Conservation (phyloP, 1,140 invertebrate species). For the Argopecten irradians region DNA sequence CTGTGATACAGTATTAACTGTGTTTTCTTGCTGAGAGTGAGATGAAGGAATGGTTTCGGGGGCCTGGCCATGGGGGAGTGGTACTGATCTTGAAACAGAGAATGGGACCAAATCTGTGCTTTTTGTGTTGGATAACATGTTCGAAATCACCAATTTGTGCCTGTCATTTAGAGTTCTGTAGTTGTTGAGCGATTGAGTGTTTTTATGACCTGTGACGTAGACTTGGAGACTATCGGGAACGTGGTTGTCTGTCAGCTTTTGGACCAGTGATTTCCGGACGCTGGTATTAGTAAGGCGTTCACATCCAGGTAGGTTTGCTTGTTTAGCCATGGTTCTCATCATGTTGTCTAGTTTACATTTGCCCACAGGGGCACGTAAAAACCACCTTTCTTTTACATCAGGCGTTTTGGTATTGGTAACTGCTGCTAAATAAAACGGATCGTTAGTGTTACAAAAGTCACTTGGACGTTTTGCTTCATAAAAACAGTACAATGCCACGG, state of each 20-base stretch:
- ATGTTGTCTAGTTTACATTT: slow-evolving; percentile 33
- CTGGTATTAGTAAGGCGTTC: slow-evolving; percentile 34
- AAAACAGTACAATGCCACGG: neutral
- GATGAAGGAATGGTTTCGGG: too few relatives aligned
- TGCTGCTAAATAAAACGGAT: neutral
- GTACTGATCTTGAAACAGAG: too few relatives aligned
- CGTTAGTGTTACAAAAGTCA: neutral
- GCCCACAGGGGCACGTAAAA: slow-evolving; percentile 28
- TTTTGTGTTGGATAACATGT: too few relatives aligned
- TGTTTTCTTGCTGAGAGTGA: neutral
- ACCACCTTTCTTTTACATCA: slow-evolving; percentile 25
- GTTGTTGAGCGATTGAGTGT: slow-evolving; percentile 29
- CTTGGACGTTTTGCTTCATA: neutral
- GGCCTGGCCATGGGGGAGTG: too few relatives aligned
- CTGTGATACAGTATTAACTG: neutral
- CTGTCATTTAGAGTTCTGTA: slow-evolving; percentile 28
- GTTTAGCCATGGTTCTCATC: slow-evolving; percentile 30
- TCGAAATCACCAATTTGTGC: neutral
- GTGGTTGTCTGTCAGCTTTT: slow-evolving; percentile 35
- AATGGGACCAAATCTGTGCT: neutral
- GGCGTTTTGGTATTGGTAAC: slow-evolving; percentile 19
- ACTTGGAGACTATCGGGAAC: slow-evolving; percentile 19
- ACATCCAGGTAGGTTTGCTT: neutral
- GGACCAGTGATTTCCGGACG: slow-evolving; percentile 19
- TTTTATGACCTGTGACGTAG: slow-evolving; percentile 33